Conservation (phyloP, 2,888 invertebrate species). For the Stramonita haemastoma region DNA sequence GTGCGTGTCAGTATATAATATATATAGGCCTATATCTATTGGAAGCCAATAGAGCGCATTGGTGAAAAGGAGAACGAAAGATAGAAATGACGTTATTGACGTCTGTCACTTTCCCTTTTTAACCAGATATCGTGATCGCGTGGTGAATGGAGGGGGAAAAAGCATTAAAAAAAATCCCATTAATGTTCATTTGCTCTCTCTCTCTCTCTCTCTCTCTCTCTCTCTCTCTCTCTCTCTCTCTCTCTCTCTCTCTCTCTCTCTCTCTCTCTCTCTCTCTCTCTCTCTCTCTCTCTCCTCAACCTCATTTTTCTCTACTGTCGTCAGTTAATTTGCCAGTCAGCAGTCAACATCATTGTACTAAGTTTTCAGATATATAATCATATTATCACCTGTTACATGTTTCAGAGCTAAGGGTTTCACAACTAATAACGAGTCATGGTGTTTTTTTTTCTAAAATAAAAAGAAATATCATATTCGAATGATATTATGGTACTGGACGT, state of each 20-base stretch:
- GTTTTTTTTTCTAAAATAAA: too few species aligned
- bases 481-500: too few species aligned
- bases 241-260: neutral
- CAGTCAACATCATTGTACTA: too few species aligned
- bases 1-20: neutral
- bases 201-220: neutral
- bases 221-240: neutral
- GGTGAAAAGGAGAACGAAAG: neutral
- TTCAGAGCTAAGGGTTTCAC: too few species aligned
- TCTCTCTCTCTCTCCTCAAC: neutral
- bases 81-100: neutral
- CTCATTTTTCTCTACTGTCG: too few species aligned
- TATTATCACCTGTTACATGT: too few species aligned
- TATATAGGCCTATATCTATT: neutral
- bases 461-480: too few species aligned
- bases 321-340: too few species aligned
- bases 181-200: neutral
- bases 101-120: neutral
- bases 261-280: constrained; percentile 11
- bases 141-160: neutral
- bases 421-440: too few species aligned
- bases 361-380: too few species aligned
- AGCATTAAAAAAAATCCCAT: neutral
- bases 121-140: neutral
- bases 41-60: neutral